These are phyloP conservation scores for Rhyacichthys aspro DNA, from an alignment of 2,797 vertebrate genomes.

Conservation along the genomic window DNA sequence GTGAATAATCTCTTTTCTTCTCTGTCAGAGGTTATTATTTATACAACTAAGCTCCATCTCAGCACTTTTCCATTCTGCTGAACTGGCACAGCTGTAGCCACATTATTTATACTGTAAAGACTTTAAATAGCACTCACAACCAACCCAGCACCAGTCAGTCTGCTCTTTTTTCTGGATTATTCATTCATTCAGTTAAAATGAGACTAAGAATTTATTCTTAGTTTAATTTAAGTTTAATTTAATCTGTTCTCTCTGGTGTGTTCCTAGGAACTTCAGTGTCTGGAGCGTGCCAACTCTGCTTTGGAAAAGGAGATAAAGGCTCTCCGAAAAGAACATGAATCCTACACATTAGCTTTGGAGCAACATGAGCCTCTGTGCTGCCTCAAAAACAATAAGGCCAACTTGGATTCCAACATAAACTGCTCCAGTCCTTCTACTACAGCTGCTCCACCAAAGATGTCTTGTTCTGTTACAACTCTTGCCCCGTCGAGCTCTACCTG, in stretches of 20 bases:
- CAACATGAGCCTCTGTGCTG: constrained; percentile 68
- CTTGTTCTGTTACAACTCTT: not conserved
- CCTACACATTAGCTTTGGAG: constrained; percentile 59
- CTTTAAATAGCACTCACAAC: no score
- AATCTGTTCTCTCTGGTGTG: not conserved
- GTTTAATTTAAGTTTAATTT: no score
- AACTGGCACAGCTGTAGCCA: no score
- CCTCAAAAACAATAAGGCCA: constrained; percentile 18
- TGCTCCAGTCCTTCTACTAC: not conserved
- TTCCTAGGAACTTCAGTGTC: constrained; percentile 75
- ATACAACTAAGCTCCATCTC: no score
- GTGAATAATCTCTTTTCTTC: no score
- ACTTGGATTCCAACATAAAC: not conserved
- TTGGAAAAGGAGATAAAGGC: constrained; percentile 71
- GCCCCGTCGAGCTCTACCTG: constrained; percentile 9
- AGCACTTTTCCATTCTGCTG: no score
- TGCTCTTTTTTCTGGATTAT: no score
- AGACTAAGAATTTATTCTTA: not conserved
- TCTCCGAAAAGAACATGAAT: constrained; percentile 55
- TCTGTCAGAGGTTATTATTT: no score
- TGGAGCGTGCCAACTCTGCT: constrained; percentile 71
- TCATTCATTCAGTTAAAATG: no score
- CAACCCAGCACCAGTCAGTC: no score
- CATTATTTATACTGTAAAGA: no score
- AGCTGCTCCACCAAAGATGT: not conserved